Base-by-base conservation (phyloP, 1,140 invertebrate genomes). In the Plodia interpunctella region DNA sequence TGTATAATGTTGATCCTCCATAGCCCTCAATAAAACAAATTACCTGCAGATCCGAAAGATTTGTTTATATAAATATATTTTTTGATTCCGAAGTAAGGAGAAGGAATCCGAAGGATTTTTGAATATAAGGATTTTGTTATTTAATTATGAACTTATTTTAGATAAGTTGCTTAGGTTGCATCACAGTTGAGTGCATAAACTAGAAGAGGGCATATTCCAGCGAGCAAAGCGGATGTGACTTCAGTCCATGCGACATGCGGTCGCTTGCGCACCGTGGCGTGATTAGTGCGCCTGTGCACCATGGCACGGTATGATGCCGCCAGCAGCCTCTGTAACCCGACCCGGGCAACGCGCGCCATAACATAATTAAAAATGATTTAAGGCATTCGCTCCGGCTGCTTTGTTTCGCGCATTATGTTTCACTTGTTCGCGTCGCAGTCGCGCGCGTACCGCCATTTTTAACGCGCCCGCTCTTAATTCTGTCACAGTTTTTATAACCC, bases 321-420 rank as follows among this genome's bases (percentile, higher is more conserved):
- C 38, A 44, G 13, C 38, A 49, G 60, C 64, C 55, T 55, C 66
- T 73, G 82, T 81, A 85, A 85, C 82, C 77, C 63, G 74, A 86
- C 56, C 78, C 77, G 74, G 30, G 62, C 73, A 59, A 66, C 54
- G 55, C 62, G 58, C 83, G 83, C 86, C 83, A 88, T 88, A 88
- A 88, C 86, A 88, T 88, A 88, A 88, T 88, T 88, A 87, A 88
- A 88, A 87, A 88, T 88, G 86, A 88, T 87, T 88, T 88, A 88
- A 88, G 79, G 83, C 83, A 87, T 88, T 88, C 86, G 86, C 81
- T 84, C 78, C 81, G 86, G 81, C 86, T 88, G 86, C 83, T 88
- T 88, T 88, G 83, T 88, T 88, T 88, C 83, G 83, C 83, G 86
- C 86, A 76, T 88, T 87, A 86, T 87, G 77, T 88, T 88, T 86